Evolutionary conservation across 2,797 vertebrate genomes (phyloP).

Genomic region (Anguilla pacifica): DNA sequence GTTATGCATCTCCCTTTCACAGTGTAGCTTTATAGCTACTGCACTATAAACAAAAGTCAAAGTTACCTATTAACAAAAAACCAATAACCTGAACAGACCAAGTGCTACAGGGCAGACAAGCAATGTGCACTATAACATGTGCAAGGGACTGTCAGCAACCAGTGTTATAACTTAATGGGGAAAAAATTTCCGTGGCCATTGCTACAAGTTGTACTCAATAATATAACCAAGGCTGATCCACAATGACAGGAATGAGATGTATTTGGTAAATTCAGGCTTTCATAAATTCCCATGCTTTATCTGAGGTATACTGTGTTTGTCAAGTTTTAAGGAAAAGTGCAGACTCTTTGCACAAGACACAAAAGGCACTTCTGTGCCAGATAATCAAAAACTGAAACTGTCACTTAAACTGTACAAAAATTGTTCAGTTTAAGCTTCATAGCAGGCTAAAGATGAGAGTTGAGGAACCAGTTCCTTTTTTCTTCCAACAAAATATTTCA

Average conservation of each 20-base stretch:
- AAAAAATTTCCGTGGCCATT: background rate
- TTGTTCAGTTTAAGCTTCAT: background rate
- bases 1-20: background rate
- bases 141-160: background rate
- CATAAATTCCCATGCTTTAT: background rate
- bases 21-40: background rate
- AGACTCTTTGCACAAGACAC: background rate
- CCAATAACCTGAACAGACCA: background rate
- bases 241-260: constrained; percentile 41
- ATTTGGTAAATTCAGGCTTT: background rate
- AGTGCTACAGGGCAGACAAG: background rate
- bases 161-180: background rate
- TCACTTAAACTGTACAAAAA: background rate
- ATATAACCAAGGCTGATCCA: constrained; percentile 47
- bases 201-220: constrained; percentile 7
- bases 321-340: constrained; percentile 4
- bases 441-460: constrained; percentile 53
- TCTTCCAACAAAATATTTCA: background rate
- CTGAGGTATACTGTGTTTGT: constrained; percentile 26
- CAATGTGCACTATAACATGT: background rate
- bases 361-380: constrained; percentile 19
- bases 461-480: background rate
- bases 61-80: background rate
- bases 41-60: background rate
- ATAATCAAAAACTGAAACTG: background rate